A percentile compares a stretch with the other conserved stretches of the same genome.
phyloP scores from a whole-genome alignment of 2,797 vertebrate genomes.

The Threskiornis aethiopicus region DNA sequence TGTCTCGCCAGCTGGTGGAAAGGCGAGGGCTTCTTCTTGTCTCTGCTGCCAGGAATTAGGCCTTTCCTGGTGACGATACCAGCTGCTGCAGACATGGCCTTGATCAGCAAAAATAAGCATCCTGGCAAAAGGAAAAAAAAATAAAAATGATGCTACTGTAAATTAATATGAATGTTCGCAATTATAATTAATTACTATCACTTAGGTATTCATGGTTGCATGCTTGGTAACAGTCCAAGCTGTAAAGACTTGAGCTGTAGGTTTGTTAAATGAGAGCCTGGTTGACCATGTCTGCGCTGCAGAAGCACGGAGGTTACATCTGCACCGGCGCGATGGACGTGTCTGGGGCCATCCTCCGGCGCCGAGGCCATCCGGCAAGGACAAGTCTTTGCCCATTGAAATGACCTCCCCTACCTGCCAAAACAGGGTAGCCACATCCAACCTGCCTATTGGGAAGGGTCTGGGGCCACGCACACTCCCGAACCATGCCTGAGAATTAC shows the following conservation, averaged over 20 bases:
- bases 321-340: accelerated
- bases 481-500: neutral
- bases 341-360: neutral
- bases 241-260: neutral
- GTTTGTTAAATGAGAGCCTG: neutral
- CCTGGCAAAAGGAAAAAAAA: neutral
- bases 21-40: neutral
- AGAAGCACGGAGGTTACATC: neutral
- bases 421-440: neutral
- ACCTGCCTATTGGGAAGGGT: neutral
- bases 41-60: neutral
- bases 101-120: neutral
- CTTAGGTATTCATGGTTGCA: neutral
- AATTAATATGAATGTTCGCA: neutral
- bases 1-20: neutral
- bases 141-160: neutral
- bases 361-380: neutral
- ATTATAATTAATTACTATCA: neutral
- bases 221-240: accelerated
- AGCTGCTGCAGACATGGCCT: neutral
- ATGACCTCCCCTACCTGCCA: neutral
- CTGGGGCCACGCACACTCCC: accelerated
- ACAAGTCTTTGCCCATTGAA: neutral
- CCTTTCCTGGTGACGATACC: neutral
- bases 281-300: neutral